Base-by-base conservation (phyloP, 2,113 vertebrate species). In the Mionectes macconnelli region DNA sequence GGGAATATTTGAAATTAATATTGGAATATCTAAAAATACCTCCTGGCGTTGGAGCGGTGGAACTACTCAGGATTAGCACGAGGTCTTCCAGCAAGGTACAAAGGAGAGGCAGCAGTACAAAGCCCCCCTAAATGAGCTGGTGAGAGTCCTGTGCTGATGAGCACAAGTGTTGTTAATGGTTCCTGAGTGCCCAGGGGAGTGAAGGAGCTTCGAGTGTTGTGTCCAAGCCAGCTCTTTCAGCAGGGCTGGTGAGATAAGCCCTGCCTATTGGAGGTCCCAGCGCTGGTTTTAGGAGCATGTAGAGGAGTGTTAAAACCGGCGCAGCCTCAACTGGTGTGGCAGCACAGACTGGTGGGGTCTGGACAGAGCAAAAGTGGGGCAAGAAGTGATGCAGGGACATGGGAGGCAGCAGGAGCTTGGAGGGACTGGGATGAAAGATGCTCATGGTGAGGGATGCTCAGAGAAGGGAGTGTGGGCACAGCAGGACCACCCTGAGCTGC, bases 11-110 rank as follows among this genome's bases (percentile, higher is more conserved):
- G 56, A n/a, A 73, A 49, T 76, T 0, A 21, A 4, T 7, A 12
- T 11, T 25, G 44, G 27, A 52, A 39, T 79, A 69, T 60, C 12
- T 81, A 33, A 35, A 94, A 87, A 91, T 7, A 7, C 15, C 25
- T 80, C 9, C 28, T 53, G 22, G 15, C 23, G 12, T 23, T 4
- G 23, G 24, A 17, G 68, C 89, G 27, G 6, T 25, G 77, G 69
- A 4, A 28, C 22, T 27, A 28, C 22, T 27, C 14, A 37, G 37
- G 55, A 17, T 40, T 20, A 72, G 14, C 59, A 63, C 0, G 0
- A n/a, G 37, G 15, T 4, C 15, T 57, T 31, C 31, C 47, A 14
- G 47, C 19, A 33, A 57, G n/a, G 44, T 14, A 28, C 40, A 47
- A 39, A 72, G 28, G 60, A 70, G 37, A 4, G 22, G 35, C 42